Conservation (phyloP, 2,888 invertebrate genomes). For the Dolichopus griseipennis region DNA sequence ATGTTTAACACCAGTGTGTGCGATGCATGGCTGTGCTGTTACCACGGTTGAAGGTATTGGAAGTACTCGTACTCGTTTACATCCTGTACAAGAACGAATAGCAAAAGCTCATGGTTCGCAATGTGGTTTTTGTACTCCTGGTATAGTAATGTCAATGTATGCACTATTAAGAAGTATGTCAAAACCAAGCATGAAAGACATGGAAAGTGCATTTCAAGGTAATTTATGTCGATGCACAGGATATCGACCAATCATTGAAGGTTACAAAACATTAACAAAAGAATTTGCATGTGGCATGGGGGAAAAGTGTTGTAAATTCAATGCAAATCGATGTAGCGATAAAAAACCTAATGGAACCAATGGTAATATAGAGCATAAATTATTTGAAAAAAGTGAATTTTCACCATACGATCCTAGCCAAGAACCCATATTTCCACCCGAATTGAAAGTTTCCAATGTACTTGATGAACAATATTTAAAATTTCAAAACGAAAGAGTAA, state of each 20-base stretch:
- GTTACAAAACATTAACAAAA: constrained; percentile 74
- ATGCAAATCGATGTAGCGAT: constrained; percentile 26
- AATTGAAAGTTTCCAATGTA: constrained; percentile 55
- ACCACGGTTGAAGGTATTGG: constrained; percentile 93
- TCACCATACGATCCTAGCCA: constrained; percentile 68
- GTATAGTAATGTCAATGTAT: constrained; percentile 97
- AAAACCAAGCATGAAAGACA: constrained; percentile 62
- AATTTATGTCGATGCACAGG: constrained; percentile 88
- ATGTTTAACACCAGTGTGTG: constrained; percentile 78
- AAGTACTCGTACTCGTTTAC: constrained; percentile 63
- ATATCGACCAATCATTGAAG: constrained; percentile 87
- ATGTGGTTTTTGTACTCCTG: constrained; percentile 93
- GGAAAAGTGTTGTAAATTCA: constrained; percentile 55
- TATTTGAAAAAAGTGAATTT: constrained; percentile 56
- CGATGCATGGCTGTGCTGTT: constrained; percentile 78
- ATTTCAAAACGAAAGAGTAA: constrained; percentile 54
- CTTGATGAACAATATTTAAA: constrained; percentile 53
- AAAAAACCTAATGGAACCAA: constrained; percentile 24
- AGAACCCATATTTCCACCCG: constrained; percentile 88
- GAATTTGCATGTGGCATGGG: constrained; percentile 58
- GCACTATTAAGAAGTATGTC: constrained; percentile 65
- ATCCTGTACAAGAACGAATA: constrained; percentile 80
- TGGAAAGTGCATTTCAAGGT: constrained; percentile 76
- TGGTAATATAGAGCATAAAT: constrained; percentile 36
- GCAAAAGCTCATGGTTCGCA: constrained; percentile 89